phyloP scores from a whole-genome alignment of 2,797 vertebrate genomes.

The Parotocinclus haroldoi region DNA sequence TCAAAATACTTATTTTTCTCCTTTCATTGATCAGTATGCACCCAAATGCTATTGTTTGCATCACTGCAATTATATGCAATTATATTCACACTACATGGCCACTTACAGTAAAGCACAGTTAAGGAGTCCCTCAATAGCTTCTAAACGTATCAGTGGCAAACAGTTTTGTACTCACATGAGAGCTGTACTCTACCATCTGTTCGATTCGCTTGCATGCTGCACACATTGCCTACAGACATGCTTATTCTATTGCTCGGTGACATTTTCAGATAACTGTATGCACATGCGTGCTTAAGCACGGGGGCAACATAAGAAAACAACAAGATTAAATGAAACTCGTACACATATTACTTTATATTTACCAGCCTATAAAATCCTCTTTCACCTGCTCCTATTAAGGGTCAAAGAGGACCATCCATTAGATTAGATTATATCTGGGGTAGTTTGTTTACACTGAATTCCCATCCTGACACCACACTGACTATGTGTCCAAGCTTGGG shows the following conservation, averaged over 20 bases:
- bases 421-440: too few species aligned
- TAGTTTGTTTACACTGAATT: too few species aligned
- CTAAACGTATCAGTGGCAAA: conserved; percentile 49
- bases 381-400: too few species aligned
- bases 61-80: conserved; percentile 27
- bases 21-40: conserved; percentile 30
- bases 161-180: conserved; percentile 65
- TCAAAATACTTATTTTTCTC: conserved; percentile 20
- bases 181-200: conserved; percentile 71
- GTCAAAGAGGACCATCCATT: too few species aligned
- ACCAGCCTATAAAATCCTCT: too few species aligned
- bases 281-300: not conserved
- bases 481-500: too few species aligned
- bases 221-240: conserved; percentile 61
- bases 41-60: conserved; percentile 19
- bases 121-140: conserved; percentile 60
- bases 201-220: conserved; percentile 64
- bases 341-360: conserved; percentile 41
- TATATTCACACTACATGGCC: conserved; percentile 29
- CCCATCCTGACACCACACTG: too few species aligned
- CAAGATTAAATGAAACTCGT: conserved; percentile 19
- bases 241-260: conserved; percentile 60
- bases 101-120: conserved; percentile 43
- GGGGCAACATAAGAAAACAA: not conserved
- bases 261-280: conserved; percentile 51